These are phyloP conservation scores for Parauchenoglanis ngamensis DNA, from an alignment of 2,797 vertebrate species.

Conservation along the genomic window DNA sequence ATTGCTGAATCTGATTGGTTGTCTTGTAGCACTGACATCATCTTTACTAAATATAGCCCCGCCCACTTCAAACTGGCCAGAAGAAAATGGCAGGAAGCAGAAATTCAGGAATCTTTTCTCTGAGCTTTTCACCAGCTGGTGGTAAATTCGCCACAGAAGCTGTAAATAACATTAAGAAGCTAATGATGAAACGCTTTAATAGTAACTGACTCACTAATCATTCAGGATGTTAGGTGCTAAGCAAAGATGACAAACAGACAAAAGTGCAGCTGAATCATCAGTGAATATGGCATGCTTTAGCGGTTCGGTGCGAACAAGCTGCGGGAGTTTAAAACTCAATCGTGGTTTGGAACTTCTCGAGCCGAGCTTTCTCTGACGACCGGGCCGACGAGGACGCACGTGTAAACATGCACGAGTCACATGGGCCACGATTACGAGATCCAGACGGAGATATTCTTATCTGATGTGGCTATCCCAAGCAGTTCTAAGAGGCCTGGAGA, in stretches of 20 bases:
- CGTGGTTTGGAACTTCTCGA: conserved; percentile 42
- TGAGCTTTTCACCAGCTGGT: not conserved
- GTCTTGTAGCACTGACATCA: not conserved
- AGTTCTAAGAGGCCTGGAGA: conserved; percentile 26
- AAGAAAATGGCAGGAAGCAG: not conserved
- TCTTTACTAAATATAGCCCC: not conserved
- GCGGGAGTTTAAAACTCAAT: not conserved
- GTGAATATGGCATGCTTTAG: not conserved
- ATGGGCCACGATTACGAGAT: conserved; percentile 47
- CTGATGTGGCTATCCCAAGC: conserved; percentile 21
- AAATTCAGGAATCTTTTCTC: not conserved
- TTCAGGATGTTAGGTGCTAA: not conserved
- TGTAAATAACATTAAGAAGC: not conserved
- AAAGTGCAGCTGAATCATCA: not conserved
- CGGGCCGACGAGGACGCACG: conserved; percentile 30
- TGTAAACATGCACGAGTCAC: conserved; percentile 47
- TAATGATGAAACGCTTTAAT: not conserved
- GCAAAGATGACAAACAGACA: not conserved
- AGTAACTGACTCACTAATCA: not conserved
- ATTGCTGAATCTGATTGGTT: not conserved
- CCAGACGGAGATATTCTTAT: conserved; percentile 48
- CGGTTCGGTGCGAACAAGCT: not conserved
- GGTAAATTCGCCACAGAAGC: not conserved
- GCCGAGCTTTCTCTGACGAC: conserved; percentile 24
- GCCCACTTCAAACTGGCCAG: not conserved